Evolutionary conservation across 2,888 invertebrate genomes (phyloP).

Genomic region (Automeris io): DNA sequence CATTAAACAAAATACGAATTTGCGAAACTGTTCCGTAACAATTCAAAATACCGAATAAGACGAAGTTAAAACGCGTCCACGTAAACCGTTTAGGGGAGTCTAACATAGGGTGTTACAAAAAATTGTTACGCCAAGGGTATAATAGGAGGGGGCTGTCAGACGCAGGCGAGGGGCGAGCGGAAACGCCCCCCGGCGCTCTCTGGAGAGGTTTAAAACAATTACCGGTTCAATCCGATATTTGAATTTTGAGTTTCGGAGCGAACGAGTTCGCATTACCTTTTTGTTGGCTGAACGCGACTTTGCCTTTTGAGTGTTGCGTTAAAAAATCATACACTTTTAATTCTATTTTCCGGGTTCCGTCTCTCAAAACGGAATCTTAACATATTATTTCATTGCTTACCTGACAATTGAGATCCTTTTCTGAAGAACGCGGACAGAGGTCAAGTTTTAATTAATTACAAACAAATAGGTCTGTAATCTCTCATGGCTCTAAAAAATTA

Average conservation of each 20-base stretch:
- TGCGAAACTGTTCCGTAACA: neutral
- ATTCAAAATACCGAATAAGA: neutral
- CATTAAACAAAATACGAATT: neutral
- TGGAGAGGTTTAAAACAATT: slow-evolving; percentile 28
- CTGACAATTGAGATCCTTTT: too few relatives aligned
- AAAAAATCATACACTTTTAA: too few relatives aligned
- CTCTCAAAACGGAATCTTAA: too few relatives aligned
- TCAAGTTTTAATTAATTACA: too few relatives aligned
- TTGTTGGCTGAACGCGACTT: slow-evolving; percentile 8
- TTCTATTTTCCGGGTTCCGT: too few relatives aligned
- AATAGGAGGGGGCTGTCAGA: slow-evolving; percentile 49
- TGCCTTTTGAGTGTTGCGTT: slow-evolving; percentile 13
- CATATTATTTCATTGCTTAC: too few relatives aligned
- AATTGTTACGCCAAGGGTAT: slow-evolving; percentile 51
- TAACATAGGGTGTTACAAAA: slow-evolving; percentile 58
- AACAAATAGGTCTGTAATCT: too few relatives aligned
- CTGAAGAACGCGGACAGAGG: too few relatives aligned
- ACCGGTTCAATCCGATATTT: slow-evolving; percentile 22
- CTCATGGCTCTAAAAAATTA: too few relatives aligned
- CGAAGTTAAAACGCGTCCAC: neutral
- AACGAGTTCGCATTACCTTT: slow-evolving; percentile 13
- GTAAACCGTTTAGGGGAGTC: slow-evolving; percentile 3
- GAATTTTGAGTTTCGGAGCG: slow-evolving; percentile 16
- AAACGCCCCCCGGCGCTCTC: slow-evolving; percentile 25
- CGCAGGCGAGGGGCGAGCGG: slow-evolving; percentile 37